These are phyloP conservation scores for Cranoglanis bouderius DNA, from an alignment of 2,113 vertebrate species.

Conservation along the genomic window DNA sequence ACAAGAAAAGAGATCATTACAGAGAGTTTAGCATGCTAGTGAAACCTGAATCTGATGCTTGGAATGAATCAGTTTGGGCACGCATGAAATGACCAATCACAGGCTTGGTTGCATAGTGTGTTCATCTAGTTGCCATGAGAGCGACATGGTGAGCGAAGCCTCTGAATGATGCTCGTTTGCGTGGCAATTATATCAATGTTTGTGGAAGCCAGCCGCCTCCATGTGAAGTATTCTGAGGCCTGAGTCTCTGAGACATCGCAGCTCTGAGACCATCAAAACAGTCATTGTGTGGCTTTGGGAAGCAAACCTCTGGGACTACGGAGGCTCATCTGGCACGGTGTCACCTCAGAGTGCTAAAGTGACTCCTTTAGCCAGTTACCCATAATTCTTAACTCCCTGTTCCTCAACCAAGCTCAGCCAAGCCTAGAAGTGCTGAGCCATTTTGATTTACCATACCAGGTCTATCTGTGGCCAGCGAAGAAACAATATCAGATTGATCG, in stretches of 20 bases:
- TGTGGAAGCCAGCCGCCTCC: not conserved
- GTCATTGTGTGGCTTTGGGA: not conserved
- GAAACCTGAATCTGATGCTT: not conserved
- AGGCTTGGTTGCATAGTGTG: not conserved
- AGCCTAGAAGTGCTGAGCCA: not conserved
- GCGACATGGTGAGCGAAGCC: not conserved
- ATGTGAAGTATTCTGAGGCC: not conserved
- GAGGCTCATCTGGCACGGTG: not conserved
- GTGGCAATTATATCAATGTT: not conserved
- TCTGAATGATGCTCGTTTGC: not conserved
- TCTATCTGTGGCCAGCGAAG: not conserved
- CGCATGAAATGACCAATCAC: not conserved
- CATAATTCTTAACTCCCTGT: not conserved
- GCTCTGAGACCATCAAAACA: not conserved
- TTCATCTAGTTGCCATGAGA: not conserved
- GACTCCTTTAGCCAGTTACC: not conserved
- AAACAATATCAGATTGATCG: not conserved
- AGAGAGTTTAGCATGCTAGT: not conserved
- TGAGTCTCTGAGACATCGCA: not conserved
- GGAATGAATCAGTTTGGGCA: not conserved
- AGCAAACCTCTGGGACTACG: not conserved
- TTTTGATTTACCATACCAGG: not conserved
- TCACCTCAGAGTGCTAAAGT: not conserved
- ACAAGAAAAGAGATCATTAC: not conserved
- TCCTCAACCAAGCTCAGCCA: not conserved